phyloP scores from a whole-genome alignment of 2,888 invertebrate species.

The Acholoe squamosa region DNA sequence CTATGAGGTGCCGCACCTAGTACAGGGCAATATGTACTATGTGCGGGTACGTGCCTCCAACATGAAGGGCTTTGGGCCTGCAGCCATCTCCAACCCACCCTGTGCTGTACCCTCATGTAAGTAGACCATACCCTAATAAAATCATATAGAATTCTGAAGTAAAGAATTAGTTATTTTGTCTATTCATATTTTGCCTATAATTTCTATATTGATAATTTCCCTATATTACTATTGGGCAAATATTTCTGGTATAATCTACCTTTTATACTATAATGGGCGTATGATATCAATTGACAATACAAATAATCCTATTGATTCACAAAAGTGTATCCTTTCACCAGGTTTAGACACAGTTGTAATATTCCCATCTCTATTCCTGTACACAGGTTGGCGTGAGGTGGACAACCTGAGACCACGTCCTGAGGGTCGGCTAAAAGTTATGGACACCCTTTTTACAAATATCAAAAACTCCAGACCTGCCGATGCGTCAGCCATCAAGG shows the following conservation, averaged over 20 bases:
- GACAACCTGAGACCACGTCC: conserved; percentile 88
- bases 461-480: conserved; percentile 87
- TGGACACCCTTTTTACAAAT: conserved; percentile 90
- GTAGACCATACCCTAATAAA: too few species aligned
- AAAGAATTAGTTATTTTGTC: too few species aligned
- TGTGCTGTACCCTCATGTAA: conserved; percentile 95
- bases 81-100: conserved; percentile 90
- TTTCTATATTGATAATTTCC: too few species aligned
- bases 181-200: too few species aligned
- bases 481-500: conserved; percentile 87
- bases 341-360: too few species aligned
- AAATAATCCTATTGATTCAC: too few species aligned
- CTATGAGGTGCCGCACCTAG: conserved; percentile 89
- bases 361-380: not conserved
- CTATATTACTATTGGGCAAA: too few species aligned
- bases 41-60: conserved; percentile 96
- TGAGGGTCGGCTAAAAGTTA: conserved; percentile 88
- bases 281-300: too few species aligned
- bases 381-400: conserved; percentile 93
- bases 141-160: too few species aligned
- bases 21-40: conserved; percentile 93
- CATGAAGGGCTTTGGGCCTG: conserved; percentile 93
- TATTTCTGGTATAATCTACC: too few species aligned
- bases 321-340: too few species aligned
- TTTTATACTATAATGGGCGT: too few species aligned